Percentiles rank a stretch among this genome's conserved stretches.
phyloP scores from a whole-genome alignment of 2,797 vertebrate species.

The Cephalopachus bancanus region DNA sequence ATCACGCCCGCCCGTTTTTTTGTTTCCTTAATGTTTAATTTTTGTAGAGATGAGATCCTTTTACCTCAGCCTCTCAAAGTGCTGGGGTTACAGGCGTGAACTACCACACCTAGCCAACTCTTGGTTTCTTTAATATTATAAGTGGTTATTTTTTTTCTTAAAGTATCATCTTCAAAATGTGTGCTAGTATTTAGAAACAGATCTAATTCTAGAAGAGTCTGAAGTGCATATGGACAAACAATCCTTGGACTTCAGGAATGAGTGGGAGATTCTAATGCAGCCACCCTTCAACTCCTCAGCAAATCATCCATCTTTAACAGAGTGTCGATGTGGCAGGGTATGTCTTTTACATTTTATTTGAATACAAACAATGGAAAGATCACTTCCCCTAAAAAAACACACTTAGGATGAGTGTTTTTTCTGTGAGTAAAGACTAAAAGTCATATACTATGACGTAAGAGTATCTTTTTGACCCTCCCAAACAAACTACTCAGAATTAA shows the following conservation, averaged over 20 bases:
- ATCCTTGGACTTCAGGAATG: background rate
- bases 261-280: background rate
- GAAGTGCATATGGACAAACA: background rate
- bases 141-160: background rate
- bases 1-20: no score
- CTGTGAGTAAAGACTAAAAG: background rate
- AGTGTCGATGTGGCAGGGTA: background rate
- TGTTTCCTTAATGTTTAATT: no score
- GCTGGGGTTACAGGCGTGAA: no score
- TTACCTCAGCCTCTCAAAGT: no score
- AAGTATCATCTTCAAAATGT: conserved; percentile 46
- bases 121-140: background rate
- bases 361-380: background rate
- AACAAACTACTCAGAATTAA: background rate
- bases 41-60: no score
- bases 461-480: background rate
- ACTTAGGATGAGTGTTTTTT: background rate
- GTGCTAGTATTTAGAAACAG: background rate
- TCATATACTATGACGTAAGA: background rate
- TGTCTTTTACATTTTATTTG: background rate
- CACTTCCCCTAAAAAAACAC: background rate
- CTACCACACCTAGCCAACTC: background rate
- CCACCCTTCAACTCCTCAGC: background rate
- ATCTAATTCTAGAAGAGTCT: background rate
- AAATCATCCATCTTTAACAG: background rate